Conservation (phyloP, 2,797 vertebrate species). For the Tokudaia tokunoshimensis region DNA sequence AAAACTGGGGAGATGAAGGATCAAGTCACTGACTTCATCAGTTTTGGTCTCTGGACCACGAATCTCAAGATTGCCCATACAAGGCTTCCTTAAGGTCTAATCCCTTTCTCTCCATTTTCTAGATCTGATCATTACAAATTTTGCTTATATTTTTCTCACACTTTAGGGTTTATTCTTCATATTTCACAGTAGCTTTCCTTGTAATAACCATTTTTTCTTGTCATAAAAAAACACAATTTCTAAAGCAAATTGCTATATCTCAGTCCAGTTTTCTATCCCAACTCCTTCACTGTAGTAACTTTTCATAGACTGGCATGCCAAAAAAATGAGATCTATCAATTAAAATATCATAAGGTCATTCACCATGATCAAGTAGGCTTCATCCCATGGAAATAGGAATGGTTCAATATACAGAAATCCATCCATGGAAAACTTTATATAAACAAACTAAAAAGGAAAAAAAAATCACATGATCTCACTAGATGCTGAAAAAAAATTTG, state of each 20-base stretch:
- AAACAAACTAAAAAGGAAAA: background rate
- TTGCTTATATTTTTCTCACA: background rate
- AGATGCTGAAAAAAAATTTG: background rate
- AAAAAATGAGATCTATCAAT: background rate
- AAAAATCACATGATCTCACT: background rate
- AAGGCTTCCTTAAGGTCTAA: background rate
- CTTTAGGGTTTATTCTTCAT: background rate
- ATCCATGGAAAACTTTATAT: background rate
- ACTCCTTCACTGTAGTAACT: background rate
- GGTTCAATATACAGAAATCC: background rate
- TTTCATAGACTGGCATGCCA: background rate
- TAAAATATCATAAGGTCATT: background rate
- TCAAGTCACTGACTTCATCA: background rate
- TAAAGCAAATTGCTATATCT: background rate
- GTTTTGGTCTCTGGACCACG: rapidly evolving
- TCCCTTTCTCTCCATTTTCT: background rate
- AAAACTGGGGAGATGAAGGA: rapidly evolving
- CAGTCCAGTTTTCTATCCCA: background rate
- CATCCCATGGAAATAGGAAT: background rate
- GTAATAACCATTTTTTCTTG: background rate
- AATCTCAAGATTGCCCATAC: background rate
- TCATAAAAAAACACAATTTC: background rate
- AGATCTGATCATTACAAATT: background rate
- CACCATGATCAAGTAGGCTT: background rate
- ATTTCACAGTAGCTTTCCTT: background rate